These are phyloP conservation scores for Nebria salina DNA, from an alignment of 2,888 invertebrate genomes.

Conservation along the genomic window DNA sequence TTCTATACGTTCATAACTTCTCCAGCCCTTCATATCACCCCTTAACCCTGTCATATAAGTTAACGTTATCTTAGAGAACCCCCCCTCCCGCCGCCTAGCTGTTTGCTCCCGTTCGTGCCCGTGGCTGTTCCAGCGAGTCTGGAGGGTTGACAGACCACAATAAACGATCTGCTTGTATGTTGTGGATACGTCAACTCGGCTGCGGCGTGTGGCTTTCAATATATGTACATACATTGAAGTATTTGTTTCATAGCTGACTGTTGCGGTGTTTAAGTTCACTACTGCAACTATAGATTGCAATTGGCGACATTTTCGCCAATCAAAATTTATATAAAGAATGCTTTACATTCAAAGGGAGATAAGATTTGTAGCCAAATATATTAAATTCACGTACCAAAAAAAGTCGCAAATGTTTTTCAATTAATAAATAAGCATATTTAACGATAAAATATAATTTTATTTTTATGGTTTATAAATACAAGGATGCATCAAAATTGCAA, in stretches of 20 bases:
- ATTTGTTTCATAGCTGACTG: background rate
- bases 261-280: background rate
- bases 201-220: background rate
- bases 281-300: background rate
- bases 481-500: no score
- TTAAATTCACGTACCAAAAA: no score
- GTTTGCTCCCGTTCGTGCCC: background rate
- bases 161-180: background rate
- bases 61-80: conserved; percentile 59
- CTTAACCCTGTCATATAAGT: conserved; percentile 62
- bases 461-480: no score
- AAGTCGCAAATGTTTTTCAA: no score
- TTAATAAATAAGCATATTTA: no score
- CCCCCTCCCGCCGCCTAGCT: conserved; percentile 48
- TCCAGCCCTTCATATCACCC: conserved; percentile 38
- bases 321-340: no score
- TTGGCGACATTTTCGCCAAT: background rate
- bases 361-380: no score
- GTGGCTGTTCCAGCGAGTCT: background rate
- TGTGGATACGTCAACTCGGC: background rate
- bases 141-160: conserved; percentile 16
- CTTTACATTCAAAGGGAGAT: no score
- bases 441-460: no score
- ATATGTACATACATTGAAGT: no score
- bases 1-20: conserved; percentile 23